Evolutionary conservation across 1,140 invertebrate genomes (phyloP).

Genomic region (Maniola jurtina): DNA sequence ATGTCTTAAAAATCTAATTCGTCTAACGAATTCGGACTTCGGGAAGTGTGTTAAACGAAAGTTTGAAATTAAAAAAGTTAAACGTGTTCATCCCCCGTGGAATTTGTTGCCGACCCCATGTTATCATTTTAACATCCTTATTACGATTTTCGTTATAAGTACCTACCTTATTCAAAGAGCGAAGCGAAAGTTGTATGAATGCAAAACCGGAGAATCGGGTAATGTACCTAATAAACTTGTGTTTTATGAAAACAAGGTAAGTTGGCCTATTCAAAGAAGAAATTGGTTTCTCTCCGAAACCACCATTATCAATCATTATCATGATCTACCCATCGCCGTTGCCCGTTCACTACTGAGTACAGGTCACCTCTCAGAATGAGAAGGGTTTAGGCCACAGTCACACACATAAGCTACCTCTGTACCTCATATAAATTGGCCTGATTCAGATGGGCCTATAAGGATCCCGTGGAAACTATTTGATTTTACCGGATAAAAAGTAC

Average conservation of each 20-base stretch:
- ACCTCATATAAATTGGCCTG: no score
- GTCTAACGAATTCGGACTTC: background rate
- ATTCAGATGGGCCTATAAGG: no score
- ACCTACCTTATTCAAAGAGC: constrained; percentile 1
- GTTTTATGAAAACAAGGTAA: background rate
- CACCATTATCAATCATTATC: no score
- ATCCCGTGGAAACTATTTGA: no score
- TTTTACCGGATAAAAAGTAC: no score
- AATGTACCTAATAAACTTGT: background rate
- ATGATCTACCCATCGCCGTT: no score
- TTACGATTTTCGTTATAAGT: constrained; percentile 10
- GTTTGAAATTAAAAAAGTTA: constrained; percentile 26
- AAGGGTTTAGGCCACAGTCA: no score
- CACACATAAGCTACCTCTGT: no score
- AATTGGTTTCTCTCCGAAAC: background rate
- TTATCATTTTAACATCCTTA: constrained; percentile 18
- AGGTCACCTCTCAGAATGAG: no score
- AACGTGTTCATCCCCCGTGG: constrained; percentile 11
- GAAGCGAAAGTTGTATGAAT: background rate
- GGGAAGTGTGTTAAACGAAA: constrained; percentile 18
- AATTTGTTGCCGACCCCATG: constrained; percentile 11
- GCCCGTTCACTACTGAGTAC: no score
- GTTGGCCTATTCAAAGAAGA: background rate
- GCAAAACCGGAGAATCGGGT: background rate
- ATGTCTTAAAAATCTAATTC: constrained; percentile 3